Percentiles rank a stretch among this genome's conserved stretches.
Conservation (phyloP, 2,797 vertebrate genomes). For the Gambelia wislizenii region DNA sequence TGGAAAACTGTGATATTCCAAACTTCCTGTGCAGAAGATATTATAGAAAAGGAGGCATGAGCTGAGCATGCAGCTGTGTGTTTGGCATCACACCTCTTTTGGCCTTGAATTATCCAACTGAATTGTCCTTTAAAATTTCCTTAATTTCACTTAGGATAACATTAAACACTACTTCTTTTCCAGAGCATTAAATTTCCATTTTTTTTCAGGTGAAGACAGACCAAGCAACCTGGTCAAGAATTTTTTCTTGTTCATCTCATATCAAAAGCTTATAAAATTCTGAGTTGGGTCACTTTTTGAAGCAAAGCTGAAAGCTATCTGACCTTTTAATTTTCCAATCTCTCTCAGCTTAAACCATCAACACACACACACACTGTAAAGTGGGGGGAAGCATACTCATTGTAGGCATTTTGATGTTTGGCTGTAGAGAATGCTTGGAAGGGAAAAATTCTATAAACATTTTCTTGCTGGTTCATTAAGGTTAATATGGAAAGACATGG, state of each 20-base stretch:
- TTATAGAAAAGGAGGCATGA: not conserved
- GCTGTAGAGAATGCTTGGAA: conserved; percentile 39
- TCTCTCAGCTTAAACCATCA: conserved; percentile 48
- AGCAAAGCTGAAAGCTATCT: conserved; percentile 26
- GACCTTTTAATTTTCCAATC: conserved; percentile 39
- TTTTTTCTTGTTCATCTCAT: not conserved
- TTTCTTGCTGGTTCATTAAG: conserved; percentile 48
- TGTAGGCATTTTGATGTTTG: conserved; percentile 53
- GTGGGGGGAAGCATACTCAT: conserved; percentile 30
- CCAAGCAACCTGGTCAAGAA: not conserved
- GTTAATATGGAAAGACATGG: conserved; percentile 43
- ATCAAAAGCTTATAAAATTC: conserved; percentile 24
- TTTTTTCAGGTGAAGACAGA: not conserved
- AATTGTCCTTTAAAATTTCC: not conserved
- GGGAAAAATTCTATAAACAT: conserved; percentile 42
- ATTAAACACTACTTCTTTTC: not conserved
- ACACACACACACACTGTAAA: too few relatives aligned
- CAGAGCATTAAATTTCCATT: not conserved
- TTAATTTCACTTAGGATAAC: not conserved
- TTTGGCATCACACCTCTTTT: not conserved
- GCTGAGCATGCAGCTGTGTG: not conserved
- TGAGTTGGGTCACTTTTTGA: conserved; percentile 1
- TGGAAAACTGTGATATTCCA: not conserved
- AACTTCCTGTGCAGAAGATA: too few relatives aligned
- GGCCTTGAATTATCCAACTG: not conserved